Evolutionary conservation across 30 jellyfish, hydroid and myxozoan species (phyloP), one percentile per base, ranked within the genome.

Genomic region (Haliclystus octoradiatus): DNA sequence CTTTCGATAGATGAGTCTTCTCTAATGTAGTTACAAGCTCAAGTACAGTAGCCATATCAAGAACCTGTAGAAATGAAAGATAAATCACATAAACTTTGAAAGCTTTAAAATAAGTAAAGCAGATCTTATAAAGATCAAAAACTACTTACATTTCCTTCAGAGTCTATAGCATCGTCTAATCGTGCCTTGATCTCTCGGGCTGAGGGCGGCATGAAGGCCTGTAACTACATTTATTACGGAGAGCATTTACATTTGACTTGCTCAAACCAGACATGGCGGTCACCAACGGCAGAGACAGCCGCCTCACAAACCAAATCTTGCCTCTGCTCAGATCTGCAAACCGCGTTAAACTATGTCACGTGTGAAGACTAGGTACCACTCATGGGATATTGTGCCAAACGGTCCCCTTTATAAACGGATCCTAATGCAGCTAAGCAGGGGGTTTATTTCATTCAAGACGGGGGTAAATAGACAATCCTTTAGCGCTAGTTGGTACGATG

Each of bases 201-300:
- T 80, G 97, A 80, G 94, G 97, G 97, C 92, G 97, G 97, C 97
- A 88, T 88, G 97, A 79, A 88, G 74, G 97, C 94, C 97, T 72
- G 65, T 49, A 73, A 66, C 77, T 57, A 69, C 29, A 1, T 62
- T 75, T 70, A 66, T 12, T 66, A 28, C 66, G 85, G 93, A 57
- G 74, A 46, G 81, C 93, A 80, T 80, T 81, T 79, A 80, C 84
- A 82, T 71, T 66, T 79, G 70, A 61, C 84, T 62, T 76, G 78
- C 52, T 72, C 75, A 66, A 81, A 81, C 81, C 49, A 72, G 81
- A 67, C 93, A 80, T 80, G 93, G 72, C 93, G 93, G 77, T 69
- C 26, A 23, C 25, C 79, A 70, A 53, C 68, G 90, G 68, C 90
- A n/a, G n/a, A n/a, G n/a, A n/a, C n/a, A n/a, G n/a, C n/a, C n/a